Percentiles rank a stretch among this genome's conserved stretches.
Evolutionary conservation across 2,888 invertebrate species (phyloP).

Genomic region (Barypeithes pellucidus): DNA sequence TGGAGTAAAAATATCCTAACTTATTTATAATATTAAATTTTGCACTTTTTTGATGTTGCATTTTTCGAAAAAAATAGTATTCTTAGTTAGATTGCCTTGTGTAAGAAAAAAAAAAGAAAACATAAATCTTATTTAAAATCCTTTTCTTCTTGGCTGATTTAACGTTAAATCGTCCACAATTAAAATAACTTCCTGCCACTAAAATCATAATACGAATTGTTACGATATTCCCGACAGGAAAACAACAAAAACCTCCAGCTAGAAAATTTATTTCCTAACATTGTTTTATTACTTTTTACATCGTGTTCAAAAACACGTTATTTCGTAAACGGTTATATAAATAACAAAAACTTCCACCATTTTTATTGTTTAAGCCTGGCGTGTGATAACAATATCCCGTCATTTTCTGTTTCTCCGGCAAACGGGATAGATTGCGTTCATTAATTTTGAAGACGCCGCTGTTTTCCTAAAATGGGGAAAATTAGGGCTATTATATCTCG

Average conservation of each 20-base stretch:
- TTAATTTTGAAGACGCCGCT: conserved; percentile 48
- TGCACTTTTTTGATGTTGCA: too few species aligned
- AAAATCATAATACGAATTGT: neutral
- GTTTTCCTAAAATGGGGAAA: conserved; percentile 44
- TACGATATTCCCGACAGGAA: neutral
- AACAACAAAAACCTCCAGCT: neutral
- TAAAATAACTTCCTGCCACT: neutral
- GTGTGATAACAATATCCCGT: conserved; percentile 25
- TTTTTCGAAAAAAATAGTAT: too few species aligned
- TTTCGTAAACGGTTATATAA: conserved; percentile 20
- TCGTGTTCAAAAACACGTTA: conserved; percentile 22
- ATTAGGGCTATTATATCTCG: conserved; percentile 42
- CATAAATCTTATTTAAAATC: too few species aligned
- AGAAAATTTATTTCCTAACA: conserved; percentile 20
- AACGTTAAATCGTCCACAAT: too few species aligned
- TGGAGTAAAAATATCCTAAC: too few species aligned
- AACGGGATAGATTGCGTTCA: conserved; percentile 49
- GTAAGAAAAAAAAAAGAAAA: too few species aligned
- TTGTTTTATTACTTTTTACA: conserved; percentile 19
- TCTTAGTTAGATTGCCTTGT: too few species aligned
- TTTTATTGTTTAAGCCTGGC: conserved; percentile 20
- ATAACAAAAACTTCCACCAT: conserved; percentile 23
- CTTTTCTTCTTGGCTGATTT: too few species aligned
- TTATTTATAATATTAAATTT: too few species aligned
- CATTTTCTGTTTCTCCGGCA: conserved; percentile 35